Evolutionary conservation across 2,888 invertebrate species (phyloP), one percentile per base, ranked within the genome.

Genomic region (Aporophyla lueneburgensis): DNA sequence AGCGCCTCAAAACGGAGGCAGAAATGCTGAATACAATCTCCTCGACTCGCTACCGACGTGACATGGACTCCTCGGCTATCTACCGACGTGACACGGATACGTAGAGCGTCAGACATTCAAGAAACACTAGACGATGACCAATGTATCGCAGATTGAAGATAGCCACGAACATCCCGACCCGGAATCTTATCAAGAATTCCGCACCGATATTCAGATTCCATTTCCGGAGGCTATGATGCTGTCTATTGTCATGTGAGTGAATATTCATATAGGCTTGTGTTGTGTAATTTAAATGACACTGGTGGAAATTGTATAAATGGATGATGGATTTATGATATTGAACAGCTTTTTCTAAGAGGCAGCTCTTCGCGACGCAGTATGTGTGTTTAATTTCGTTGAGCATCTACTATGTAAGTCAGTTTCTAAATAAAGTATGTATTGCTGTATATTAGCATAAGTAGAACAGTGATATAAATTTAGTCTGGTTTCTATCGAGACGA

Each of bases 1-100:
- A 71, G 61, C 33, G 33, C 83, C 76, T 83, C 68, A 68, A 83
- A 83, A 83, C 80, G 61, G n/a, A 70, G 69, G 2, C 78, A 65
- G 78, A 58, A 71, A 78, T 59, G 43, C 27, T 75, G 72, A 68
- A 73, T 76, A 68, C 63, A 40, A 67, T 75, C 58, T 19, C 43
- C 61, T n/a, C 74, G 63, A 40, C 62, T 68, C 24, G 40, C 43
- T 67, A 49, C 56, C 19, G 51, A 58, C 69, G 43, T 51, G 79
- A 78, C 66, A 70, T 66, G 27, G 70, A 78, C 67, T 46, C 71
- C 53, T 61, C 61, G 61, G 6, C 53, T 76, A 49, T 49, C 33
- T 54, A 46, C 54, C 40, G 51, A 54, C 69, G 16, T 68, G 71
- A 71, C 69, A 70, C 78, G 58, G 74, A 82, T 74, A 70, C 69